phyloP scores from a whole-genome alignment of 2,888 invertebrate genomes.

The Leptinotarsa rubiginosa region DNA sequence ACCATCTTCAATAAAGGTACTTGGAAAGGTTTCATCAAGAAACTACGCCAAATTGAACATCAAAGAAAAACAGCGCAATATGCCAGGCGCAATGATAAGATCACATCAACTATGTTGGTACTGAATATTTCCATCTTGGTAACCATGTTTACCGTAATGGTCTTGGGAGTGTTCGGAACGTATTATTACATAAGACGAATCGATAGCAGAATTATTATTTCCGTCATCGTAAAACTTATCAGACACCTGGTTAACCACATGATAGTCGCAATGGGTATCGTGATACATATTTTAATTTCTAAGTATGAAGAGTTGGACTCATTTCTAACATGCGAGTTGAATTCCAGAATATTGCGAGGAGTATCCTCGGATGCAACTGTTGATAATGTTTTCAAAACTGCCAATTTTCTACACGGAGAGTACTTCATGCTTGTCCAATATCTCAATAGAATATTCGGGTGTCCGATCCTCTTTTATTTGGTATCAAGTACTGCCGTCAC shows the following conservation, averaged over 20 bases:
- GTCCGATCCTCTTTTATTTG: background rate
- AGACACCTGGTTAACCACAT: background rate
- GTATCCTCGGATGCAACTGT: background rate
- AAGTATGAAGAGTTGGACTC: background rate
- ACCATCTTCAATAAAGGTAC: background rate
- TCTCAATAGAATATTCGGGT: background rate
- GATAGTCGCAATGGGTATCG: background rate
- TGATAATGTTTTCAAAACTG: background rate
- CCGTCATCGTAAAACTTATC: background rate
- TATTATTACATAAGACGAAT: background rate
- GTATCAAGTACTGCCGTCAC: background rate
- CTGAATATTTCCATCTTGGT: background rate
- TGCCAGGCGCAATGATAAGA: background rate
- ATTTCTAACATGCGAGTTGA: background rate
- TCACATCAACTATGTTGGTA: background rate
- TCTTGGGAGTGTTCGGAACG: background rate
- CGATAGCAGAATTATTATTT: background rate
- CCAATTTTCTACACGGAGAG: background rate
- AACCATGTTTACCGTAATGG: background rate
- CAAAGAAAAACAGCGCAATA: background rate
- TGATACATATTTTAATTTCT: background rate
- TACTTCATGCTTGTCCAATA: background rate
- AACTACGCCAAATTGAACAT: background rate
- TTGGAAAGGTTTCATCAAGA: background rate
- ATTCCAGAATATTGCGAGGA: background rate